A percentile compares a stretch with the other conserved stretches of the same genome.
phyloP scores from a whole-genome alignment of 2,797 vertebrate species.

The Sebastes glaucus region DNA sequence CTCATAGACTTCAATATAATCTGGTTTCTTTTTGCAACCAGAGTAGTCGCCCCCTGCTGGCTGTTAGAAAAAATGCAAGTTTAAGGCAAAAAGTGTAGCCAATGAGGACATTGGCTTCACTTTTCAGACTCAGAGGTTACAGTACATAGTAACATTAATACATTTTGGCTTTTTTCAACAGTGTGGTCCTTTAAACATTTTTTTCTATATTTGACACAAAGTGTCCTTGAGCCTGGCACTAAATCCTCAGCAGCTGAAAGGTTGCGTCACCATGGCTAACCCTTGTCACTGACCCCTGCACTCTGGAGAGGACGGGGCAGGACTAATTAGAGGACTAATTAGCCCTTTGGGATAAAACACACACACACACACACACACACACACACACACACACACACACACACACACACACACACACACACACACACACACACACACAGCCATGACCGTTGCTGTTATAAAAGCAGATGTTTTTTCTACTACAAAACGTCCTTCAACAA shows the following conservation, averaged over 20 bases:
- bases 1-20: too few relatives aligned
- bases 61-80: too few relatives aligned
- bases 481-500: constrained; percentile 16
- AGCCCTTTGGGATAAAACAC: constrained; percentile 34
- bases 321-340: constrained; percentile 54
- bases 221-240: constrained; percentile 4
- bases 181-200: background rate
- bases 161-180: background rate
- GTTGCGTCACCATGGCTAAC: background rate
- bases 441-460: background rate
- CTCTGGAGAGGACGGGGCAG: background rate
- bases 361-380: background rate
- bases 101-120: too few relatives aligned
- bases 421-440: background rate
- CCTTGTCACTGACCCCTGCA: constrained; percentile 25
- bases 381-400: background rate
- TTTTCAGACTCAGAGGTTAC: too few relatives aligned
- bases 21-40: too few relatives aligned
- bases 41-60: too few relatives aligned
- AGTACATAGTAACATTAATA: background rate
- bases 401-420: background rate
- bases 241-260: constrained; percentile 11
- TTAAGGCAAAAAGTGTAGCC: too few relatives aligned
- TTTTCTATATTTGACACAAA: background rate
- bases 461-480: constrained; percentile 2